phyloP scores from a whole-genome alignment of 2,888 invertebrate species.

The Dioctria rufipes region DNA sequence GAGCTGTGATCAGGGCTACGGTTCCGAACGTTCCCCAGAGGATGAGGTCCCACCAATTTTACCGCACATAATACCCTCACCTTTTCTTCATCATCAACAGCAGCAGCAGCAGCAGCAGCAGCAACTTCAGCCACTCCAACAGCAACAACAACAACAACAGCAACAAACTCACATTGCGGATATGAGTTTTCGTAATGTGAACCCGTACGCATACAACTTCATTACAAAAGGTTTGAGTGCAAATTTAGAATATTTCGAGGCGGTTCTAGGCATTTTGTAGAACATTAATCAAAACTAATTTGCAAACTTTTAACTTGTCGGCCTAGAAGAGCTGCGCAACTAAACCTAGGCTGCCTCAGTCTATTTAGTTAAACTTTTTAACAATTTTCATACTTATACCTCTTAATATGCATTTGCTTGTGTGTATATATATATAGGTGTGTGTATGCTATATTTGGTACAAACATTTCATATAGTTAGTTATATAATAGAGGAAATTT shows the following conservation, averaged over 20 bases:
- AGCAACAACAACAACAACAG: too few relatives aligned
- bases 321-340: not conserved
- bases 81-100: conserved; percentile 23
- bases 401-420: not conserved
- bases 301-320: not conserved
- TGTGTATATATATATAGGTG: not conserved
- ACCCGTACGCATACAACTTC: conserved; percentile 76
- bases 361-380: conserved; percentile 30
- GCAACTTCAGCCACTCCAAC: too few relatives aligned
- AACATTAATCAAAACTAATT: conserved; percentile 12
- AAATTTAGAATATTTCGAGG: conserved; percentile 8
- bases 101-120: too few relatives aligned
- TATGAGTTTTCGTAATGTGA: conserved; percentile 43
- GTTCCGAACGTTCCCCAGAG: conserved; percentile 83
- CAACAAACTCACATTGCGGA: conserved; percentile 47
- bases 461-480: conserved; percentile 13
- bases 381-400: not conserved
- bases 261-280: not conserved
- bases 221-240: conserved; percentile 77
- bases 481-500: conserved; percentile 6
- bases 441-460: not conserved
- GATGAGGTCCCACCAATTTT: conserved; percentile 82
- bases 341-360: not conserved
- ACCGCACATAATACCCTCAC: conserved; percentile 64
- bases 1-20: conserved; percentile 82